These are phyloP conservation scores for Cebuella pygmaea DNA, from an alignment of 2,797 vertebrate species.

Conservation along the genomic window DNA sequence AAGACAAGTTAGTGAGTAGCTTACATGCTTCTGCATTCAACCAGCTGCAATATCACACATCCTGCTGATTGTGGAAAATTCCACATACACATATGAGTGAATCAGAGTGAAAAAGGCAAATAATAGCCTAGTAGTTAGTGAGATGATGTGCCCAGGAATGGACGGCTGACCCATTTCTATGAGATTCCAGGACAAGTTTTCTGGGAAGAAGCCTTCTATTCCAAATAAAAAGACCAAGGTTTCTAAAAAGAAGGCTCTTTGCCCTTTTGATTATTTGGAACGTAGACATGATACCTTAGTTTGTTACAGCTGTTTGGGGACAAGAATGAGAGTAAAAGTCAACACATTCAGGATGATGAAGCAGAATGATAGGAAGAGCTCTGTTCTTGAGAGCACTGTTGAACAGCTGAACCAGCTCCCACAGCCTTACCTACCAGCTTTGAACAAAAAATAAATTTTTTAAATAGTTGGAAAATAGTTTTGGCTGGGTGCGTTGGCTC, in stretches of 20 bases:
- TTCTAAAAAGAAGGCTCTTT: neutral
- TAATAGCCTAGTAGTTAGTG: slow-evolving; percentile 20
- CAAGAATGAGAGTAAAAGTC: neutral
- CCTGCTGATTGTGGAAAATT: neutral
- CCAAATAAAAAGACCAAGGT: neutral
- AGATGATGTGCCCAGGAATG: neutral
- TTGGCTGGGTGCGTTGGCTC: too few species aligned
- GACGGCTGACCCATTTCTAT: neutral
- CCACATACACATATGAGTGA: neutral
- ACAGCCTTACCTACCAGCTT: neutral
- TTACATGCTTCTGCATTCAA: neutral
- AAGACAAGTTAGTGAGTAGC: neutral
- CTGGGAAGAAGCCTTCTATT: neutral
- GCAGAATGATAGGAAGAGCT: neutral
- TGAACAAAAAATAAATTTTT: neutral
- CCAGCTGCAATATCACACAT: slow-evolving; percentile 13
- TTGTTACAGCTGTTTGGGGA: neutral
- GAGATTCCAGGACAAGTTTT: neutral
- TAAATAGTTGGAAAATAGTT: neutral
- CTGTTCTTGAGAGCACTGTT: neutral
- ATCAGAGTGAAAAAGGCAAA: slow-evolving; percentile 14
- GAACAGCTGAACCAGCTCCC: neutral
- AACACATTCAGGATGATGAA: neutral
- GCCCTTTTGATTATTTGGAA: neutral
- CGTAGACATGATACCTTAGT: neutral